Evolutionary conservation across 2,888 invertebrate species (phyloP), one percentile per base, ranked within the genome.

Genomic region (Oxystoma pomonae): DNA sequence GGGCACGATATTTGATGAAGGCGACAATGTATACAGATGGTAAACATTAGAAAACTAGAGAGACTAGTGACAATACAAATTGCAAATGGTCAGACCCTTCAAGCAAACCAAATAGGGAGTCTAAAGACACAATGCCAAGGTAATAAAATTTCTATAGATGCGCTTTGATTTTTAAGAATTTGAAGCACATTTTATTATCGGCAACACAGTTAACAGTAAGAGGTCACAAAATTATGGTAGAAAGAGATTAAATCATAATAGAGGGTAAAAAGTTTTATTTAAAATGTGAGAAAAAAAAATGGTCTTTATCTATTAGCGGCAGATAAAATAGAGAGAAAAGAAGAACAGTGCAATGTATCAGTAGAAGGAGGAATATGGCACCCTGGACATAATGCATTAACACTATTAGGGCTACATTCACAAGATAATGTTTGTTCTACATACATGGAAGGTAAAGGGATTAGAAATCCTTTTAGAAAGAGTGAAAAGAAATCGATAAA

Each of bases 141-240:
- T 7, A 16, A 17, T 5, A 53, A 53, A 53, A 3, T 53, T 7
- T 53, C 60, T 57, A 52, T 55, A 12, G 62, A 59, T 7, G 62
- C 59, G n/a, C n/a, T 20, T 22, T 59, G n/a, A 62, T 61, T 18
- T 35, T 58, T 22, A 57, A 57, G n/a, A n/a, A 57, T 9, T 58
- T 61, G 57, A 59, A 61, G 18, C 58, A 62, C 19, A 59, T 58
- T 50, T 51, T 58, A 21, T 21, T 51, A 52, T 58, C 51, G 2
- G 58, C 62, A 2, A 58, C 62, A 59, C 58, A 62, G 49, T n/a
- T 62, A 16, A 51, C 62, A 2, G 12, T 51, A 62, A 62, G 53
- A 53, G 58, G 58, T n/a, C n/a, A n/a, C n/a, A n/a, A 18, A 62
- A 52, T 62, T 19, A 2, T 58, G 16, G 62, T 62, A 9, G 21